These are phyloP conservation scores for Urocitellus parryii DNA, from an alignment of 2,113 vertebrate genomes.

Conservation along the genomic window DNA sequence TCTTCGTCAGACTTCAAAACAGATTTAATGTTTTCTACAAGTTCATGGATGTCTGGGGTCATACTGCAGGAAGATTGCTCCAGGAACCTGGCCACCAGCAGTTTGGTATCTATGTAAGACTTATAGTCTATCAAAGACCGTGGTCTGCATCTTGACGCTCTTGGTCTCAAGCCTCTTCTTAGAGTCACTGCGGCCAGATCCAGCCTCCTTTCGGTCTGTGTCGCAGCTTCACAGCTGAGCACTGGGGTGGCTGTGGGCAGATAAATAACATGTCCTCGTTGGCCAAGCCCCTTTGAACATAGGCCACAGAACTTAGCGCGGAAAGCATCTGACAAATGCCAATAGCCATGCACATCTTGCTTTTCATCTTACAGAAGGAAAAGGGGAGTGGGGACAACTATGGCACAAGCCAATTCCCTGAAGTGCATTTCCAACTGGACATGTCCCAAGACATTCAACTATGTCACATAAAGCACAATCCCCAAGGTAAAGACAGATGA, in stretches of 20 bases:
- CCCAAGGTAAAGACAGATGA: background rate
- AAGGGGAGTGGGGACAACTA: background rate
- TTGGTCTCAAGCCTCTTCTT: slow-evolving; percentile 70
- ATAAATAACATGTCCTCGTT: background rate
- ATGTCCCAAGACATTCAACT: background rate
- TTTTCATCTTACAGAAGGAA: slow-evolving; percentile 47
- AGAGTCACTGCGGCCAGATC: slow-evolving; percentile 83
- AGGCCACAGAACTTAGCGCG: background rate
- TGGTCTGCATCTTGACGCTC: slow-evolving; percentile 83
- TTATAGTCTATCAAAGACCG: slow-evolving; percentile 90
- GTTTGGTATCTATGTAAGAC: slow-evolving; percentile 91
- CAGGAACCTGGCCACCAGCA: slow-evolving; percentile 88
- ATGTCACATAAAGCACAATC: background rate
- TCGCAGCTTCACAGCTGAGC: slow-evolving; percentile 87
- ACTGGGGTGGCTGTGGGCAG: slow-evolving; percentile 77
- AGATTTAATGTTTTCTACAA: slow-evolving; percentile 91
- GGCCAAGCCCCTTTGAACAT: background rate
- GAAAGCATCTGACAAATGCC: background rate
- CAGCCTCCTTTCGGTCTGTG: slow-evolving; percentile 85
- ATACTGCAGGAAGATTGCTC: slow-evolving; percentile 90
- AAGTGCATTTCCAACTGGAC: background rate
- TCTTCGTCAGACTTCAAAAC: slow-evolving; percentile 93
- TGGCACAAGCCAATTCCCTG: background rate
- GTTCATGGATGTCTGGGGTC: slow-evolving; percentile 89
- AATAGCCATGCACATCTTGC: slow-evolving; percentile 18